A percentile compares a stretch with the other conserved stretches of the same genome.
Conservation (phyloP, 2,888 invertebrate species). For the Xylota sylvarum region DNA sequence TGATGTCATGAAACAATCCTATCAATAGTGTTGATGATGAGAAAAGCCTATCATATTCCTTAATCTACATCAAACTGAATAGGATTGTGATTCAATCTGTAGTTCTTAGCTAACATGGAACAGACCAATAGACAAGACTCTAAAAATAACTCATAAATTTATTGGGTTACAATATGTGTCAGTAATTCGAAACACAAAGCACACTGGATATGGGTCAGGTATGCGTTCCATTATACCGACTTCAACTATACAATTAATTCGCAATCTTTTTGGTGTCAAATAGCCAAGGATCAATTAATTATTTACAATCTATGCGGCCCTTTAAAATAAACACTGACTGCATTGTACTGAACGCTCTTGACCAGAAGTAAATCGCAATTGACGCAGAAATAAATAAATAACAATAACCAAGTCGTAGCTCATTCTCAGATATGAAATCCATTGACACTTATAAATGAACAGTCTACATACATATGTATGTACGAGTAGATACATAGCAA, state of each 20-base stretch:
- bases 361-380: slow-evolving; percentile 9
- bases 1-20: too few relatives aligned
- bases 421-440: neutral
- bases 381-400: neutral
- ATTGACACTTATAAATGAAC: slow-evolving; percentile 5
- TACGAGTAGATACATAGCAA: neutral
- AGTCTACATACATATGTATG: neutral
- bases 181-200: neutral
- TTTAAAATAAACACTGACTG: neutral
- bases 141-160: neutral
- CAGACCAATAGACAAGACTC: too few relatives aligned
- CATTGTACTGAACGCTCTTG: slow-evolving; percentile 10
- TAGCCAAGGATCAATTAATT: neutral
- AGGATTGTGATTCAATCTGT: too few relatives aligned
- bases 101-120: too few relatives aligned
- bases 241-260: neutral
- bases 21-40: too few relatives aligned
- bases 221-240: neutral
- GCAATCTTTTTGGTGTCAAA: neutral
- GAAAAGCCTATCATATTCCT: too few relatives aligned
- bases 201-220: too few relatives aligned
- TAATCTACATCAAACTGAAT: too few relatives aligned
- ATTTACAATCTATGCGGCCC: neutral
- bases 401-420: neutral
- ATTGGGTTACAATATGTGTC: neutral